Evolutionary conservation across 2,888 invertebrate genomes (phyloP), one percentile per base, ranked within the genome.

Genomic region (Meandrusa payeni): DNA sequence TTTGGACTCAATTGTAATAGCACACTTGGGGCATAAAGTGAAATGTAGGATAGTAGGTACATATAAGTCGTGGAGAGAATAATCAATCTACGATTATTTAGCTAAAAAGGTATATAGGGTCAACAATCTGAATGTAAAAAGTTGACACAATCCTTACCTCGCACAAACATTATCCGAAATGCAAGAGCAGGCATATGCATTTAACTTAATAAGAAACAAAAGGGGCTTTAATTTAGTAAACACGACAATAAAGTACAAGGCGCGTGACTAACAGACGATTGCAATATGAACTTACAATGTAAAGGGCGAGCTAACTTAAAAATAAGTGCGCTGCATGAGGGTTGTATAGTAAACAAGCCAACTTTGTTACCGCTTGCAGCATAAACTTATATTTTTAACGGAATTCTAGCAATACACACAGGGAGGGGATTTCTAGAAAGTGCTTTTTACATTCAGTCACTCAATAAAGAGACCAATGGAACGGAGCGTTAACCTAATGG

Each of bases 241-340:
- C 52, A 60, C 46, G 54, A 48, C 56, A 59, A 57, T 61, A 61
- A 64, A 59, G 48, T 34, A 36, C 43, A 41, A 43, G 20, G 61
- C 50, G 59, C 69, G 69, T 69, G 69, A 66, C 65, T 64, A 63
- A 62, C 55, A 41, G 47, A 20, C 41, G 46, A 40, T 39, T 51
- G 29, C 40, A 48, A 47, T 42, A 12, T 23, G 9, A 32, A 38
- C 22, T 50, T 51, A 59, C 58, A 54, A 40, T 57, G 59, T 60
- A 50, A 40, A 24, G 46, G 39, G 46, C 46, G 44, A 51, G 46
- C 41, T 50, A 52, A 58, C 52, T 58, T 55, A 56, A 59, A 61
- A 59, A 61, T 59, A 61, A 52, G 39, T 50, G 11, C 32, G 47
- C 50, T 28, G 48, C 45, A 39, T 37, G 46, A 46, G 48, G 47